A percentile compares a stretch with the other conserved stretches of the same genome.
Conservation (phyloP, 1,140 invertebrate genomes). For the Orius laevigatus region DNA sequence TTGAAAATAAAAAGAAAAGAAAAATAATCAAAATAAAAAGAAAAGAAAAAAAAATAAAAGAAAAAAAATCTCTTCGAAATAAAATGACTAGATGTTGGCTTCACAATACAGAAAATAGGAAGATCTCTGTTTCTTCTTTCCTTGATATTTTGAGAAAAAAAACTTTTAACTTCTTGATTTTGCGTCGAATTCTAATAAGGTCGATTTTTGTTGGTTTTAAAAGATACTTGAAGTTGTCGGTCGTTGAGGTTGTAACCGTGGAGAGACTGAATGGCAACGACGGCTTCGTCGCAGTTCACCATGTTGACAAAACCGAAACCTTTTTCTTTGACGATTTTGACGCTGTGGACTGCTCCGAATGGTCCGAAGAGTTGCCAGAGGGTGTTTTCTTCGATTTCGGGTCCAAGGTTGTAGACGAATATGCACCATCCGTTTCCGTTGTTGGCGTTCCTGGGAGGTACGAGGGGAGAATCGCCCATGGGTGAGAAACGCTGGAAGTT, state of each 20-base stretch:
- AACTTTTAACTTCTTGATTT: too few relatives aligned
- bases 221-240: constrained; percentile 94
- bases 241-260: constrained; percentile 96
- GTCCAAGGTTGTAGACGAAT: constrained; percentile 95
- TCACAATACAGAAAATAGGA: too few relatives aligned
- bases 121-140: too few relatives aligned
- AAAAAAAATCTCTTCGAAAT: too few relatives aligned
- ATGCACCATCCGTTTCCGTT: constrained; percentile 89
- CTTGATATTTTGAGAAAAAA: too few relatives aligned
- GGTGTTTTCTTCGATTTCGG: constrained; percentile 95
- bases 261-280: constrained; percentile 90
- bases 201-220: constrained; percentile 76
- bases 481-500: constrained; percentile 6
- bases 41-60: too few relatives aligned
- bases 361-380: constrained; percentile 98
- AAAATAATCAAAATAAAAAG: too few relatives aligned
- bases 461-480: constrained; percentile 26
- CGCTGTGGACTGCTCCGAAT: constrained; percentile 95
- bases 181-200: too few relatives aligned
- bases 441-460: constrained; percentile 63
- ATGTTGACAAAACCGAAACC: constrained; percentile 99
- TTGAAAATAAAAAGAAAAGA: too few relatives aligned
- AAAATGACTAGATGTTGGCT: too few relatives aligned
- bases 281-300: constrained; percentile 97
- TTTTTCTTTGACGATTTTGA: constrained; percentile 96